These are phyloP conservation scores for Drosophila aff. DNA, from an alignment of 1,140 invertebrate genomes.

Conservation along the genomic window DNA sequence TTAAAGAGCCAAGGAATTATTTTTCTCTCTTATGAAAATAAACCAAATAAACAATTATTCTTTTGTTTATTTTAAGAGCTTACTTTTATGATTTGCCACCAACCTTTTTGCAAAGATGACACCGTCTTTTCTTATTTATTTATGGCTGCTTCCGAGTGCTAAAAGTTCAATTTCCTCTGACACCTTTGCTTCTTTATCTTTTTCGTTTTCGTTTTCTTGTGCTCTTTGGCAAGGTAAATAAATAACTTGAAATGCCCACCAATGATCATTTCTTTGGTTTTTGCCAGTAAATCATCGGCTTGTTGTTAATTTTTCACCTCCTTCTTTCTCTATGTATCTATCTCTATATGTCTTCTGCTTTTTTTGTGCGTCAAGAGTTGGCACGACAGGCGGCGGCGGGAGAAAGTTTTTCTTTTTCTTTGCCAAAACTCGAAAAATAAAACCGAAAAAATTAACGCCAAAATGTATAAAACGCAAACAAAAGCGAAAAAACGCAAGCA, in stretches of 20 bases:
- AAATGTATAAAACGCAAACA: conserved; percentile 56
- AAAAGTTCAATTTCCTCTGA: conserved; percentile 68
- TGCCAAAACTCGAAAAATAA: conserved; percentile 58
- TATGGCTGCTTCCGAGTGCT: conserved; percentile 27
- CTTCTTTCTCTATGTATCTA: conserved; percentile 22
- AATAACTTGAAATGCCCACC: conserved; percentile 61
- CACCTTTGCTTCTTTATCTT: conserved; percentile 41
- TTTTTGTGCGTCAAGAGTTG: conserved; percentile 61
- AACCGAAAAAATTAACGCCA: conserved; percentile 60
- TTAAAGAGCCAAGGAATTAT: background rate
- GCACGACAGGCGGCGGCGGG: conserved; percentile 64
- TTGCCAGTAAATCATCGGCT: conserved; percentile 73
- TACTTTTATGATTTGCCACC: background rate
- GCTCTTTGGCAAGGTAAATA: conserved; percentile 67
- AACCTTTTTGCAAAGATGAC: conserved; percentile 16
- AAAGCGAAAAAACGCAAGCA: conserved; percentile 66
- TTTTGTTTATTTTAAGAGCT: conserved; percentile 2
- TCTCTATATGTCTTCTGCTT: conserved; percentile 34
- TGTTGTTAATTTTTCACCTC: conserved; percentile 59
- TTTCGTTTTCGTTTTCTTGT: conserved; percentile 11
- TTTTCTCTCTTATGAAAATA: background rate
- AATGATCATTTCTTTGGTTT: conserved; percentile 65
- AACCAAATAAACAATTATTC: background rate
- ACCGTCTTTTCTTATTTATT: conserved; percentile 10
- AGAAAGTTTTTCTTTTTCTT: conserved; percentile 76